Conservation (phyloP, 2,797 vertebrate genomes). For the Rhodeus uyekii region DNA sequence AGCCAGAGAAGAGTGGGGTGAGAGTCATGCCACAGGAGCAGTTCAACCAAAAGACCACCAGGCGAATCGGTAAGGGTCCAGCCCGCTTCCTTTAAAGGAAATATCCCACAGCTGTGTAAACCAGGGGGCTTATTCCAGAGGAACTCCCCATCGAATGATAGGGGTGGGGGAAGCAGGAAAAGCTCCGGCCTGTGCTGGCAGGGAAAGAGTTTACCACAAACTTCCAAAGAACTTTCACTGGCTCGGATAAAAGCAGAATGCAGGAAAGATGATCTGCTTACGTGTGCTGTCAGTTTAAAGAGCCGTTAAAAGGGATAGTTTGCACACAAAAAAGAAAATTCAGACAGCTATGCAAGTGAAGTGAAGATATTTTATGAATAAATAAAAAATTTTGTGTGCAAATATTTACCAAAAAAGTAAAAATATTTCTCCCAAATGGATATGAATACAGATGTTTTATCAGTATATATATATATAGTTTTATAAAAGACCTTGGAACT, state of each 20-base stretch:
- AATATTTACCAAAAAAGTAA: too few relatives aligned
- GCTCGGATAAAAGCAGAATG: background rate
- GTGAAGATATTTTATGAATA: too few relatives aligned
- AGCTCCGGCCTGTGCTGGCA: constrained; percentile 42
- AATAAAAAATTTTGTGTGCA: too few relatives aligned
- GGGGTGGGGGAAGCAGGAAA: constrained; percentile 50
- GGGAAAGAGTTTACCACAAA: background rate
- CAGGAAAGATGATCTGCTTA: background rate
- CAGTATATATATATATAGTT: too few relatives aligned
- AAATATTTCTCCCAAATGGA: too few relatives aligned
- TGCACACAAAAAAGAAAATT: background rate
- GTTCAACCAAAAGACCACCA: constrained; percentile 28
- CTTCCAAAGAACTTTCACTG: background rate
- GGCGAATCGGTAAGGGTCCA: constrained; percentile 56
- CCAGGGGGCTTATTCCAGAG: constrained; percentile 65
- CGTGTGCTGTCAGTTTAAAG: background rate
- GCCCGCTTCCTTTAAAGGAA: constrained; percentile 80
- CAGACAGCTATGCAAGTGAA: too few relatives aligned
- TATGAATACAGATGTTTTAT: too few relatives aligned
- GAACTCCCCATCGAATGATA: constrained; percentile 64
- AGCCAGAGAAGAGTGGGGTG: background rate
- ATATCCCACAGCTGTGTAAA: constrained; percentile 80
- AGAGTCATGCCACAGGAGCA: background rate
- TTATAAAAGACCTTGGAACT: too few relatives aligned
- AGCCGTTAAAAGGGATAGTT: background rate